Evolutionary conservation across 1,140 invertebrate species (phyloP), one percentile per base, ranked within the genome.

Genomic region (Spodoptera litura): DNA sequence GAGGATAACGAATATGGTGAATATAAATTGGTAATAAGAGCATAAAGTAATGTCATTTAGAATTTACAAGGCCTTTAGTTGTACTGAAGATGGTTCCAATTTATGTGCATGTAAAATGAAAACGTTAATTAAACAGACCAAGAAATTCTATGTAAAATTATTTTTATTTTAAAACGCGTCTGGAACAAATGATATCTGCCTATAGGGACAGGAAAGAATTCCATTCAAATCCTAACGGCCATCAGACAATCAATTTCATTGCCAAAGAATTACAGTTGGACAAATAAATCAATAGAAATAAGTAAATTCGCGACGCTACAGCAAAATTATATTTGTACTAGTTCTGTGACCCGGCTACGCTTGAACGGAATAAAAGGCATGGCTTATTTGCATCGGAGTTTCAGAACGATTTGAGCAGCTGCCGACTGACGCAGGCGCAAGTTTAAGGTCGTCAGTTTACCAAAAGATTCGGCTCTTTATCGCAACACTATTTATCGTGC

Each of bases 291-390:
- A 74, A 80, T 74, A 78, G 61, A 56, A 79, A 80, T 82, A 81
- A 84, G 75, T 83, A 74, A 85, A 90, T 81, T 85, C 82, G 81
- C 75, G 81, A 83, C 81, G 82, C 84, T 52, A 78, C 59, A 81
- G 78, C 78, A 87, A 88, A 91, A 91, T 91, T 85, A 87, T 91
- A 83, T 91, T 91, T 94, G 90, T 91, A 93, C 92, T 92, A 89
- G 91, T 91, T 94, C 88, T 90, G 85, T 88, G 91, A 89, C 92
- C 91, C 87, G 90, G 90, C 91, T 90, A 93, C 90, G 92, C 87
- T 91, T 90, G 82, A 90, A 84, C 83, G 86, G 81, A 79, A 83
- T 89, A 90, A 91, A 89, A 78, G 82, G 82, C 88, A 86, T 87
- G 83, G 76, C 83, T 86, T 87, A 88, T 85, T 87, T 82, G 87